Evolutionary conservation across 2,888 invertebrate species (phyloP), one percentile per base, ranked within the genome.

Genomic region (Pseudoips prasinana): DNA sequence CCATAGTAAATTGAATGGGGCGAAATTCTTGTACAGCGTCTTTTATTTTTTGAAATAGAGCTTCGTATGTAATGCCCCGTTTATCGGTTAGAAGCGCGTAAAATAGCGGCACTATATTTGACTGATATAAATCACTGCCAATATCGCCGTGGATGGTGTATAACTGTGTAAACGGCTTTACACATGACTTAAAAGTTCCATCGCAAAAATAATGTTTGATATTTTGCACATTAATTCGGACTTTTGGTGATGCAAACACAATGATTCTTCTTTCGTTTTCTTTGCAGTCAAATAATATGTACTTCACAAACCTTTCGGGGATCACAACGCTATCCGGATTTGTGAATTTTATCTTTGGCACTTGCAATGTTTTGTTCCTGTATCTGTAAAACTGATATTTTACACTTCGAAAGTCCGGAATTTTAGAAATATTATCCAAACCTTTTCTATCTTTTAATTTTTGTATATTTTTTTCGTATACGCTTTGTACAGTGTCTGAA

Each of bases 81-180:
- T 41, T 36, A 33, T 41, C 32, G n/a, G 23, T 25, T 3, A 41
- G 29, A 17, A 36, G 32, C 26, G 18, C 26, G 20, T 41, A 41
- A 33, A 41, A 41, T 32, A 37, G 29, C 10, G 33, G 37, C 24
- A 30, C 30, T 22, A 31, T 29, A 18, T 37, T 36, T 18, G 40
- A 35, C 14, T 29, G 10, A 17, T 36, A 22, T 29, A 22, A 18
- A 32, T 25, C 25, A 20, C 25, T 36, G 10, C 33, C 36, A 23
- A 36, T 29, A 29, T 33, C 29, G 32, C 41, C 38, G 11, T 38
- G 34, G 17, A 38, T 41, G 14, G 33, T 37, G 29, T 37, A 41
- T 18, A 41, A 20, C 30, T 37, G 37, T 25, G 26, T 24, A 14
- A 38, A 38, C 8, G 26, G 37, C 22, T 22, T 10, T 11, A 23